Evolutionary conservation across 2,113 vertebrate genomes (phyloP).

Genomic region (Carassius gibelio): DNA sequence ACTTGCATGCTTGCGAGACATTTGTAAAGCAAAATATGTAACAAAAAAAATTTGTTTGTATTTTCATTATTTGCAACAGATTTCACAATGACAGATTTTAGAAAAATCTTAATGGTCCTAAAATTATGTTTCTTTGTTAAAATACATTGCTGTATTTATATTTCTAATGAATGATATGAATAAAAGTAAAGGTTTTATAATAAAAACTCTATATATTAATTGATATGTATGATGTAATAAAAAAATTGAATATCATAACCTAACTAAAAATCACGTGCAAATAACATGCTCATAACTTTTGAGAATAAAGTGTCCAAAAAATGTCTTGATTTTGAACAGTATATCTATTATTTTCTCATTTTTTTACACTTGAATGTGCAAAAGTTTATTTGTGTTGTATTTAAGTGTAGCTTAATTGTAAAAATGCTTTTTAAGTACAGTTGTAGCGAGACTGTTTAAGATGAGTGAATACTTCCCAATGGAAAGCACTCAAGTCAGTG

Average conservation of each 20-base stretch:
- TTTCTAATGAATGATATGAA: neutral
- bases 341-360: neutral
- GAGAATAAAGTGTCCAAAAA: neutral
- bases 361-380: neutral
- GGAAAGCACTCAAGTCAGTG: neutral
- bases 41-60: too few relatives aligned
- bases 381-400: neutral
- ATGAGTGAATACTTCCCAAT: neutral
- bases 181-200: neutral
- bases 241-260: neutral
- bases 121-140: too few relatives aligned
- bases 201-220: neutral
- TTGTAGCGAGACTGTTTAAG: neutral
- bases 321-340: neutral
- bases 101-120: too few relatives aligned
- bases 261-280: neutral
- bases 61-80: too few relatives aligned
- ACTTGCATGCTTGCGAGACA: too few relatives aligned
- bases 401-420: neutral
- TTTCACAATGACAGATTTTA: too few relatives aligned
- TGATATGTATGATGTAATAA: neutral
- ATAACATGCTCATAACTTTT: neutral
- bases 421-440: neutral
- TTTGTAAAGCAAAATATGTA: too few relatives aligned
- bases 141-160: neutral